Base-by-base conservation (phyloP, 2,797 vertebrate genomes). In the Lagocephalus sceleratus region DNA sequence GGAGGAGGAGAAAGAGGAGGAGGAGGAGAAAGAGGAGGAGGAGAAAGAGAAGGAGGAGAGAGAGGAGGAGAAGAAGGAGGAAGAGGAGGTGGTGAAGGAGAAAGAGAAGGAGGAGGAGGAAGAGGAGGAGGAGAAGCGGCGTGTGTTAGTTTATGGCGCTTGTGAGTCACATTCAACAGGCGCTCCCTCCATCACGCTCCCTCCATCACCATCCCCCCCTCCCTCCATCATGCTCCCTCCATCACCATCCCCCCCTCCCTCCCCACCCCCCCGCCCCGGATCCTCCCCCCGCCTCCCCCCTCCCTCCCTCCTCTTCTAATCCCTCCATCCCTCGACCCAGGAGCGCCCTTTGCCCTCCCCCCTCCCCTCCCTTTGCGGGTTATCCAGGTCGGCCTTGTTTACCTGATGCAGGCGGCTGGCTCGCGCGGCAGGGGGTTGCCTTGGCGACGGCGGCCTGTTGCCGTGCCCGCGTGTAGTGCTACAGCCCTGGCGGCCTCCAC, bases 401-500 rank as follows among this genome's bases (percentile, higher is more conserved):
- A 90, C 88, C 89, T 90, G 89, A 82, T 78, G 79, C 55, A 73
- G 50, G 76, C 81, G 6, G 6, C 8, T 15, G 15, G 11, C 45
- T 47, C 81, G 78, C 75, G 54, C 87, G 71, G 23, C 60, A 14
- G 52, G 61, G 11, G 76, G 90, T 89, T 88, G 89, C 87, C 87
- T 89, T 89, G 85, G 70, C 73, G 67, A 47, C 10, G 45, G 3
- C 6, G 20, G 80, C 76, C 60, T 66, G 90, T 90, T 91, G 86
- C 90, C 64, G 80, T 87, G 90, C 83, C 71, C 81, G 87, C 87
- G 60, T 89, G 84, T 83, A 91, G 89, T 89, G 84, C 76, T 72
- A 45, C 81, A 76, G 85, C 69, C 79, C 80, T 60, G 72, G 87
- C 81, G 85, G 81, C 79, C 83, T 81, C 77, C 78, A 35, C 32